phyloP scores from a whole-genome alignment of 2,797 vertebrate species.

The Eurystomus glaucurus region DNA sequence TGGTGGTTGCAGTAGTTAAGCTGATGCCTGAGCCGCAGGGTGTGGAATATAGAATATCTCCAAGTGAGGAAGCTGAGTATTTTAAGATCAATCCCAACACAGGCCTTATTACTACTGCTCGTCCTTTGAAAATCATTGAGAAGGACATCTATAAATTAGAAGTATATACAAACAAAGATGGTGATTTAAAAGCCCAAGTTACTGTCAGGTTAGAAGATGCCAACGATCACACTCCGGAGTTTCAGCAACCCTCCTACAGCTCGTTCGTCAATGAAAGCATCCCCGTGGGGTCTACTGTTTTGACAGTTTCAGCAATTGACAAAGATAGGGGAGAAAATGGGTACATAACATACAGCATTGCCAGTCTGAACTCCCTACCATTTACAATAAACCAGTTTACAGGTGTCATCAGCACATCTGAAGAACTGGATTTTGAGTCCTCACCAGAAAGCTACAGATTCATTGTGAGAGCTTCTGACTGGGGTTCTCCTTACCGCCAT shows the following conservation, averaged over 20 bases:
- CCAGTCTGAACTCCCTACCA: slow-evolving; percentile 90
- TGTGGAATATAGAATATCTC: slow-evolving; percentile 90
- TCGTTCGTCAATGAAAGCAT: slow-evolving; percentile 94
- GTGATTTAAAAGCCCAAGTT: slow-evolving; percentile 87
- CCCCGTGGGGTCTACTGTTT: slow-evolving; percentile 86
- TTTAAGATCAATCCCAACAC: slow-evolving; percentile 92
- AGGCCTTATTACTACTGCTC: slow-evolving; percentile 91
- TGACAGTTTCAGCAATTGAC: slow-evolving; percentile 91
- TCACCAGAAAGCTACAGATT: slow-evolving; percentile 93
- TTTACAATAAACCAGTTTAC: slow-evolving; percentile 97
- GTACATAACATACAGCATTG: slow-evolving; percentile 97
- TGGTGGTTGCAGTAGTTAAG: slow-evolving; percentile 88
- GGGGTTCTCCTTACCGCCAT: slow-evolving; percentile 96
- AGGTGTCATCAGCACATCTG: slow-evolving; percentile 91
- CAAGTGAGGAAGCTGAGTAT: slow-evolving; percentile 87
- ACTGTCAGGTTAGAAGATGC: slow-evolving; percentile 90
- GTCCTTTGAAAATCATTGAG: slow-evolving; percentile 86
- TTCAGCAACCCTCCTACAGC: slow-evolving; percentile 90
- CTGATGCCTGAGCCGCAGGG: slow-evolving; percentile 88
- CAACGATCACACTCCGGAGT: slow-evolving; percentile 94
- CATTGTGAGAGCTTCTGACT: slow-evolving; percentile 95
- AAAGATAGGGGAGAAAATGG: slow-evolving; percentile 95
- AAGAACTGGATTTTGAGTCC: slow-evolving; percentile 95
- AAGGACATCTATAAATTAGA: slow-evolving; percentile 90
- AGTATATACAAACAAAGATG: slow-evolving; percentile 85